Base-by-base conservation (phyloP, 1,140 invertebrate species). In the Drosophila erecta region DNA sequence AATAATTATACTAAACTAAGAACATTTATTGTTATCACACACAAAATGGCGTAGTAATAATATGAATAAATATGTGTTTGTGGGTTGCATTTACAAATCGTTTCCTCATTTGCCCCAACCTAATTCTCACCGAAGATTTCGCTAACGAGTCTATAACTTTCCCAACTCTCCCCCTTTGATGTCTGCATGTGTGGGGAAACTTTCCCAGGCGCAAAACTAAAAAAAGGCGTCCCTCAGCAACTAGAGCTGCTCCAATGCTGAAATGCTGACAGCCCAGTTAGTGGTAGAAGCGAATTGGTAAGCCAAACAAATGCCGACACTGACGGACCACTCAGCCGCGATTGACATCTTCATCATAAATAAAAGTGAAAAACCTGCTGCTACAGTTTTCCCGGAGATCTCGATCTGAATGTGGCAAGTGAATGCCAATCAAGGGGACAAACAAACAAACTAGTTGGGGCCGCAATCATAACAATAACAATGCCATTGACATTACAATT, bases 291-390 rank as follows among this genome's bases (percentile, higher is more conserved):
- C 43, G 69, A 81, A 84, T 84, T 89, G 89, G 64, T 80, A 90
- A 76, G 77, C 69, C 77, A 89, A 90, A 84, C 81, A 90, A 76
- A 90, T 75, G 80, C 76, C 81, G 78, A 71, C 76, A 77, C 80
- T 35, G 64, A 71, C 74, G 72, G 58, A 62, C 56, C 33, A 54
- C 27, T 46, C 74, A 62, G 53, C 46, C 47, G 37, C 76, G 87
- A 90, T 90, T 90, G 89, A 90, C 89, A 91, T 90, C 89, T 90
- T 90, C 89, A 90, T 90, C 89, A 90, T 90, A 90, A 90, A 90
- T 90, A 90, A 90, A 89, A 91, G 89, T 90, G 84, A 89, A 89
- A 90, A 87, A 84, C 76, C 79, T 66, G 47, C 61, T 70, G 79
- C 59, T 65, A 65, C 71, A 72, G 49, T 79, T 79, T 72, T 71